Base-by-base conservation (phyloP, 2,797 vertebrate genomes). In the Melanotaenia pygmaea region DNA sequence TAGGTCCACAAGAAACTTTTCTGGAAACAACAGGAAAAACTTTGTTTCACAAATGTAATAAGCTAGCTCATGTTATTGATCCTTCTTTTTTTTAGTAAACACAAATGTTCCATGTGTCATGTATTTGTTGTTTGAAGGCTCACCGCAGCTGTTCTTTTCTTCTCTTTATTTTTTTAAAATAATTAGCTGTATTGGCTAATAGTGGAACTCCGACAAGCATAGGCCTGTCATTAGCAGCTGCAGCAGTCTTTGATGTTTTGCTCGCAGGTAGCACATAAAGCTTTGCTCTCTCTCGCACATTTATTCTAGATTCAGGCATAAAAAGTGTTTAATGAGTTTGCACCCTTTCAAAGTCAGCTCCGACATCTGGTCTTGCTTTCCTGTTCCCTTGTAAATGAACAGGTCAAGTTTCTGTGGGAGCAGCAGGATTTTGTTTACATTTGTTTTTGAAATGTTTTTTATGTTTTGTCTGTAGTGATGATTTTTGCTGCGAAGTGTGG, bases 221-320 rank as follows among this genome's bases (percentile, higher is more conserved):
- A 69, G 87, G 73, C 89, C 83, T 92, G 91, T 92, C 79, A 85
- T 90, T 87, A 91, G 78, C 76, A 72, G 77, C 86, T 86, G 76
- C 80, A 40, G 35, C 32, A 4, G 59, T 73, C 89, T 94, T 93
- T 94, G 85, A 94, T 91, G 90, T 88, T 43, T 72, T 59, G n/a
- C 81, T 88, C 79, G 35, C 76, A 86, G 86, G 79, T 87, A 82
- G 59, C 79, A 80, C 76, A 60, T 81, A 79, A 86, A 89, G 66
- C 67, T 45, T 51, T 22, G 53, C 80, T 72, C 53, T 78, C 69
- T 76, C 59, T 30, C 76, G 82, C 74, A 77, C 70, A 61, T 83
- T 81, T 74, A 85, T 81, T 86, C 68, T 71, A 56, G 64, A 77
- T 90, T 86, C 40, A 72, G 81, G 79, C 70, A 57, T 92, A 88